Evolutionary conservation across 1,140 invertebrate genomes (phyloP), one percentile per base, ranked within the genome.

Genomic region (Drosophila lini): DNA sequence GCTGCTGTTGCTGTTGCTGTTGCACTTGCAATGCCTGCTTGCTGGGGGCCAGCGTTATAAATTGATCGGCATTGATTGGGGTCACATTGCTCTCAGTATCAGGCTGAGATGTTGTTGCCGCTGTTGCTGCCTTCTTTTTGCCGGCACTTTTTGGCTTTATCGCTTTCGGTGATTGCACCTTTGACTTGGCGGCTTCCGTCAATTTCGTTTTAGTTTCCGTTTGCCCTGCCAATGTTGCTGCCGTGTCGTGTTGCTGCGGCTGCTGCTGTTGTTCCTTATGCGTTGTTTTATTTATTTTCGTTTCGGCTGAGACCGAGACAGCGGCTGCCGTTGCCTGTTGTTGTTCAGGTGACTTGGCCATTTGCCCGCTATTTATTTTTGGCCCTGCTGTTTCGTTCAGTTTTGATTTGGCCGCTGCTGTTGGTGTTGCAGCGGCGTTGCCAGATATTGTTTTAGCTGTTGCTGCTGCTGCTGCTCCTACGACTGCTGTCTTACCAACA

Each of bases 311-410:
- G 52, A 64, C 58, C 15, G 47, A 31, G 47, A 50, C 47, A n/a
- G 28, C 25, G 25, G 52, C 58, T 70, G 78, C 71, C 70, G 65
- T 69, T 80, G 79, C 59, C 55, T 85, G 74, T 83, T 88, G 80
- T 90, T 84, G 81, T 92, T 92, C 91, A 92, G 91, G 91, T 92
- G 91, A 92, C 91, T 92, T 92, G 91, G 91, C 89, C 71, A 55
- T 41, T 63, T 90, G 91, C 91, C 91, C 91, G 78, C 32, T 74
- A 79, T 88, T 89, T 91, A 91, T 92, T 92, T 91, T 91, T 80
- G 85, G 81, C 77, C 74, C 79, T 89, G 80, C 56, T 76, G 65
- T 45, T 67, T 69, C 65, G 65, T 69, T 69, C 65, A 69, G 63
- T 69, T 69, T 69, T 69, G 65, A 62, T 80, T 75, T 74, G 68